Evolutionary conservation across 1,140 invertebrate genomes (phyloP), one percentile per base, ranked within the genome.

Genomic region (Periplaneta americana): DNA sequence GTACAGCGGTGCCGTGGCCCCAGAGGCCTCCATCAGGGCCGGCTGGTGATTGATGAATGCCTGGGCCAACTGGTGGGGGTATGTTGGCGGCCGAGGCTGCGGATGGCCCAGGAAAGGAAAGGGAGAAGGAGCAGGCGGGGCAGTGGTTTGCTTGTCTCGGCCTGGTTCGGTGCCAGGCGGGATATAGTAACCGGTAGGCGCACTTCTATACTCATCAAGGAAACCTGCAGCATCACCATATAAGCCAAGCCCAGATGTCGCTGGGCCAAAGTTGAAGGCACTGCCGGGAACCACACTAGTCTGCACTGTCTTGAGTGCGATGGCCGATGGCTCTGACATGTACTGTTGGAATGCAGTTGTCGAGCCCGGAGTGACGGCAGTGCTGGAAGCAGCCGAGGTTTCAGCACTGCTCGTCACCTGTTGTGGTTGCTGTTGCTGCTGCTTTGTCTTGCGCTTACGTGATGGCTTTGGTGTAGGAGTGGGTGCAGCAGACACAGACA

Each of bases 181-280:
- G 17, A 84, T 83, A 78, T 84, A 85, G 78, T 84, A 85, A 39
- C 85, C 82, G 34, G 83, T 79, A 33, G 84, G 82, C 18, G 83
- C 80, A 36, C 84, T 85, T 10, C 82, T 78, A 76, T 82, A 82
- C 32, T 93, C 92, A 83, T 93, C 93, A 74, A 94, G 88, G 86
- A 92, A 93, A 34, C 34, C 90, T 35, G 89, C 85, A 36, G 92
- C 92, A 48, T 93, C 92, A 2, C 89, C 89, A 82, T 92, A 92
- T 39, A 91, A 83, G 15, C 89, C 87, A 82, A 92, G 88, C 0
- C 86, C 85, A 75, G 90, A 89, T 6, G 91, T 87, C 0, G 91
- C 87, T 11, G 92, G 89, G 34, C 92, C 92, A 85, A 93, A 94
- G 84, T 93, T 94, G 82, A 94, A 94, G 80, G 93, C 92, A 85